Conservation (phyloP, 2,797 vertebrate genomes). For the Chanos chanos region DNA sequence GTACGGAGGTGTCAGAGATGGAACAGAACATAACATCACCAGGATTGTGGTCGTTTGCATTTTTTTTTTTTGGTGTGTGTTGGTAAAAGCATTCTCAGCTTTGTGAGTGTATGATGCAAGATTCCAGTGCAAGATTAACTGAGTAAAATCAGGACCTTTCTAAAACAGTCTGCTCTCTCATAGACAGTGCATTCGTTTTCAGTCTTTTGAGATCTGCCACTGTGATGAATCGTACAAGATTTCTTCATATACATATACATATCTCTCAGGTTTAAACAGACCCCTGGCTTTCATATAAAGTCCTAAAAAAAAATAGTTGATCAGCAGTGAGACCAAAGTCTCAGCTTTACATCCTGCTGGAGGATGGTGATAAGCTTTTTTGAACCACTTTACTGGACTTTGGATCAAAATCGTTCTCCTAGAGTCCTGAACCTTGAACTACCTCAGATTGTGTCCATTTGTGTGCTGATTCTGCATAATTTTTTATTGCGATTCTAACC, state of each 20-base stretch:
- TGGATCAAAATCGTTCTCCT: conserved; percentile 35
- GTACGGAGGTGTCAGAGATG: background rate
- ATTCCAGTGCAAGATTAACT: no score
- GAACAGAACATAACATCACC: no score
- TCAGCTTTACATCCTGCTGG: conserved; percentile 42
- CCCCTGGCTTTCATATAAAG: conserved; percentile 20
- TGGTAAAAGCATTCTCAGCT: no score
- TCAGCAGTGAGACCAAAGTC: conserved; percentile 41
- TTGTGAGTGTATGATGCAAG: no score
- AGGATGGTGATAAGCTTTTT: conserved; percentile 41
- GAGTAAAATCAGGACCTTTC: no score
- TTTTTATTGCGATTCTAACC: conserved; percentile 13
- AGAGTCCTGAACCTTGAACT: conserved; percentile 42
- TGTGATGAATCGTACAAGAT: no score
- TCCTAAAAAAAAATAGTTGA: conserved; percentile 21
- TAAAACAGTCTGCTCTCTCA: no score
- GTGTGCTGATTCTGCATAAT: conserved; percentile 31
- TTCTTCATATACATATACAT: no score
- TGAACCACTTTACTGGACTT: conserved; percentile 44
- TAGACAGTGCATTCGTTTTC: no score
- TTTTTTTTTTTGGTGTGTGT: no score
- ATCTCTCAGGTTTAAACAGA: conserved; percentile 23
- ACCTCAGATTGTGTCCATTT: conserved; percentile 45
- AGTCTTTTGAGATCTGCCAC: no score
- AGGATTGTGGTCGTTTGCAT: no score